Conservation (phyloP, 2,113 vertebrate species). For the Petromus typicus region DNA sequence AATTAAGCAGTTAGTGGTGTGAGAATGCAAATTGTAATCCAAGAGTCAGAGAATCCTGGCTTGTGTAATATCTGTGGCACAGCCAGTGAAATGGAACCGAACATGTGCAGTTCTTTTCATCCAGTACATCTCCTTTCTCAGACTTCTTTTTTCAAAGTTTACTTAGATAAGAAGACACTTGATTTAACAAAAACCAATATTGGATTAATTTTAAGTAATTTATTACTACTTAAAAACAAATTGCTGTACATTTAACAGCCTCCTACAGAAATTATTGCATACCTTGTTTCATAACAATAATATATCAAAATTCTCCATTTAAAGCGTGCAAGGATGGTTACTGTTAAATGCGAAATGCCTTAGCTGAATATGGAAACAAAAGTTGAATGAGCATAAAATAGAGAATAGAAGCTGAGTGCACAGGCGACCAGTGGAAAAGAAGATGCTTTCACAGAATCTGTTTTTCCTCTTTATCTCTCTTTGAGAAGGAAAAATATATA, state of each 20-base stretch:
- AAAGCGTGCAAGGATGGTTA: neutral
- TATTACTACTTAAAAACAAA: conserved; percentile 15
- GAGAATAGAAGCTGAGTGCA: neutral
- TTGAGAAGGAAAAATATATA: conserved; percentile 24
- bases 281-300: neutral
- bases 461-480: neutral
- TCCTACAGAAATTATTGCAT: neutral
- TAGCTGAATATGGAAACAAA: neutral
- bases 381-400: conserved; percentile 35
- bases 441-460: neutral
- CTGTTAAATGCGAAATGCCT: conserved; percentile 23
- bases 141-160: neutral
- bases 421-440: neutral
- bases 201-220: conserved; percentile 1
- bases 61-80: neutral
- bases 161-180: neutral
- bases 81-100: neutral
- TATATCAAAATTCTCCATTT: neutral
- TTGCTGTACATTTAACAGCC: neutral
- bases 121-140: neutral
- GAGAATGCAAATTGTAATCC: neutral
- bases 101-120: neutral
- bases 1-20: conserved; percentile 1
- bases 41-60: neutral
- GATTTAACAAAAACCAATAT: neutral